Evolutionary conservation across 2,113 vertebrate genomes (phyloP), one percentile per base, ranked within the genome.

Genomic region (Sinocyclocheilus maitianheensis): DNA sequence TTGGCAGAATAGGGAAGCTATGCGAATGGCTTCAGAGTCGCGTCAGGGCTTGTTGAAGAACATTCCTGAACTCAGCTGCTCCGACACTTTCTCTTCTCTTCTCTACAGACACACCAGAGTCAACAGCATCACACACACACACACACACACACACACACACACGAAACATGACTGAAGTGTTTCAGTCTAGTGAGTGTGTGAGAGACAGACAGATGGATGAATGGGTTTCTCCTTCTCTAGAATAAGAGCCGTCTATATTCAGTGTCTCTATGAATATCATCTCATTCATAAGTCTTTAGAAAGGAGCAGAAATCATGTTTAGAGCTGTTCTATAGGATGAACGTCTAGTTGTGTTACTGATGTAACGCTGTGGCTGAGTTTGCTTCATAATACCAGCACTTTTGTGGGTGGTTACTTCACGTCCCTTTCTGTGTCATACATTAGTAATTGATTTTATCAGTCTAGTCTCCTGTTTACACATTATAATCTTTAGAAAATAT

Each of bases 21-120:
- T 89, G 43, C 55, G 81, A 43, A 79, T 78, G 24, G 34, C 76
- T 72, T 18, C 11, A n/a, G 37, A 60, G 79, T 71, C 80, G 1
- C 88, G 90, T 88, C 60, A 48, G 71, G 86, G 79, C 90, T 88
- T 90, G 90, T 89, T 86, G 85, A 85, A 86, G 65, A 55, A 69
- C 86, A 90, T 91, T 89, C 87, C 81, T 81, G 8, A 84, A 76
- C 91, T 88, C 87, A 88, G 88, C 90, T 91, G 89, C 88, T 86
- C 46, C 26, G 58, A 77, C 62, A 62, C 62, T 51, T 81, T 86
- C 81, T 80, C 51, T 89, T 75, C 46, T 53, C 53, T 51, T n/a
- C 48, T 63, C 48, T 83, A 37, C 60, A 67, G 71, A 58, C 11
- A 62, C 48, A 84, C 30, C 58, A 77, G 71, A 65, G 4, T 5